phyloP scores from a whole-genome alignment of 2,888 invertebrate species.

The Hemistola chrysoprasaria region DNA sequence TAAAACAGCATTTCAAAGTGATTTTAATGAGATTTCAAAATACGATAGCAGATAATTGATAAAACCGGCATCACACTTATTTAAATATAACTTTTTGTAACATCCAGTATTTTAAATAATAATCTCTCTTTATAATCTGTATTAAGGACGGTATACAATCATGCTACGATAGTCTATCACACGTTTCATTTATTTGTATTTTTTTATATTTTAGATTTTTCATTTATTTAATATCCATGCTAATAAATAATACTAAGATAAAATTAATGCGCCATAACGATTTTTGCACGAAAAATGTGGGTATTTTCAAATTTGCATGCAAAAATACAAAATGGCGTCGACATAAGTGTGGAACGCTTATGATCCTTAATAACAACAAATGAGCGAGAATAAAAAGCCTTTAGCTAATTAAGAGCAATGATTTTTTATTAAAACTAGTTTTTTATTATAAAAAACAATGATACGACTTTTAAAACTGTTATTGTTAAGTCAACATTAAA shows the following conservation, averaged over 20 bases:
- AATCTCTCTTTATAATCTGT: slow-evolving; percentile 25
- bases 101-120: slow-evolving; percentile 1
- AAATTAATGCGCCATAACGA: slow-evolving; percentile 34
- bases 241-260: slow-evolving; percentile 77
- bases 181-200: slow-evolving; percentile 54
- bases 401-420: slow-evolving; percentile 13
- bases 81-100: too few species aligned
- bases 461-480: too few species aligned
- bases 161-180: slow-evolving; percentile 53
- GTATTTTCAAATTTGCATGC: slow-evolving; percentile 25
- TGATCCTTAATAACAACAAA: slow-evolving; percentile 43
- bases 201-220: slow-evolving; percentile 48
- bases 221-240: slow-evolving; percentile 63
- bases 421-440: too few species aligned
- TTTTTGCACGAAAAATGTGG: slow-evolving; percentile 10
- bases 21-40: too few species aligned
- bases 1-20: too few species aligned
- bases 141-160: slow-evolving; percentile 60
- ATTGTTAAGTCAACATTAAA: background rate
- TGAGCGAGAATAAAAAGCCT: slow-evolving; percentile 38
- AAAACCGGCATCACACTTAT: too few species aligned
- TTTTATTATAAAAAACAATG: too few species aligned
- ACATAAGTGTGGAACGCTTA: slow-evolving; percentile 54
- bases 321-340: slow-evolving; percentile 54
- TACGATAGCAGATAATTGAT: too few species aligned